Evolutionary conservation across 2,888 invertebrate genomes (phyloP).

Genomic region (Apeira syringaria): DNA sequence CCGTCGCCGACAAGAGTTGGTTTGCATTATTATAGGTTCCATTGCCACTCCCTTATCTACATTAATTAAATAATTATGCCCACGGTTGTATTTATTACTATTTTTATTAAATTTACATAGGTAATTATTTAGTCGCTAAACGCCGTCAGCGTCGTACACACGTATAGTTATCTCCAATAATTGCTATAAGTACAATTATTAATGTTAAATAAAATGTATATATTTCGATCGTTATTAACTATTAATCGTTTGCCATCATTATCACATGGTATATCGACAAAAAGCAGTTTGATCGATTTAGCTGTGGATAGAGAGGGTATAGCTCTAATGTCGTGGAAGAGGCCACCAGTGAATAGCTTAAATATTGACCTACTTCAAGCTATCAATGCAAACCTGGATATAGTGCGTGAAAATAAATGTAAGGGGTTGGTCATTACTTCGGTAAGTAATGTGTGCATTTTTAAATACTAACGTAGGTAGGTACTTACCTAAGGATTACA

Average conservation of each 20-base stretch:
- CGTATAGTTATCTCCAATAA: no score
- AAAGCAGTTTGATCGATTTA: slow-evolving; percentile 21
- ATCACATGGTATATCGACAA: slow-evolving; percentile 5
- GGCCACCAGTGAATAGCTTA: slow-evolving; percentile 89
- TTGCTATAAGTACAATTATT: no score
- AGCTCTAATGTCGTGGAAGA: slow-evolving; percentile 86
- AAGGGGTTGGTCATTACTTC: slow-evolving; percentile 90
- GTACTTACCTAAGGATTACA: no score
- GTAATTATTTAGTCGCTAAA: not conserved
- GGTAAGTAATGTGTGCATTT: no score
- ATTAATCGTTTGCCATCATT: not conserved
- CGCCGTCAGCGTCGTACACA: no score
- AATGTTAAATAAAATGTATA: not conserved
- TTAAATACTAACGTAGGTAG: no score
- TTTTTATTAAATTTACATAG: no score
- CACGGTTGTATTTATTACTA: no score
- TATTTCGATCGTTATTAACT: not conserved
- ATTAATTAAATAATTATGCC: no score
- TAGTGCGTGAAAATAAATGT: slow-evolving; percentile 83
- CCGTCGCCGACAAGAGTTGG: no score
- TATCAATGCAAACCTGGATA: slow-evolving; percentile 79
- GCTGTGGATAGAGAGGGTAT: slow-evolving; percentile 82
- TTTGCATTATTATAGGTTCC: no score
- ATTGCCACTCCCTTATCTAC: no score
- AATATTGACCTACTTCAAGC: slow-evolving; percentile 86